Evolutionary conservation across 2,888 invertebrate genomes (phyloP), one percentile per base, ranked within the genome.

Genomic region (Sinodicranocentrus sp.): DNA sequence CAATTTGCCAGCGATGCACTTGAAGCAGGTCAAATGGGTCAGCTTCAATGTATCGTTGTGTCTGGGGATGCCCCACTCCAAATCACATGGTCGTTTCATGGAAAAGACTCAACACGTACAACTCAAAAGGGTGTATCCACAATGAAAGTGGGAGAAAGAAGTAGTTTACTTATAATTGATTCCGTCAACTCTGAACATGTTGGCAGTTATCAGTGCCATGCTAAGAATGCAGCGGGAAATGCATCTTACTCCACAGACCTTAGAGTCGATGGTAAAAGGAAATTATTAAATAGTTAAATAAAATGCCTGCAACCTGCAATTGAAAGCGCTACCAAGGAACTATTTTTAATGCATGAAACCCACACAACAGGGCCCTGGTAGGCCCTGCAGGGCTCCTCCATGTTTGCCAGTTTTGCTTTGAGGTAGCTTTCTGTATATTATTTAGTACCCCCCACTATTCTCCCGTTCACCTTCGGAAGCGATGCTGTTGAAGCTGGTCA

Each of bases 41-140:
- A 94, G 54, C 92, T 94, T 77, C 92, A 93, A 85, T 95, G 95
- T 91, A 92, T 93, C 87, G 92, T 94, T 86, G 93, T 93, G 89
- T 95, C 95, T 90, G 95, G 96, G 83, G 96, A 96, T 91, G 93
- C 94, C 89, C 96, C 96, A 0, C 92, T 96, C 85, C 93, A 92
- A 85, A 94, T 96, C 85, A 92, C 92, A 70, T 96, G 96, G 96
- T 93, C 93, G 89, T 94, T 95, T 90, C 94, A 95, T 90, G 93
- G 93, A 73, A 90, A 92, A 65, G 52, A 84, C 6, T 70, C 78
- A 17, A 70, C 83, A 1, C 43, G 73, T 13, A 79, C 68, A 17
- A 67, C 77, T 19, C 82, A 92, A 85, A 91, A 91, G 82, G 93
- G 94, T 63, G 91, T 94, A 54, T 91, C 92, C 10, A 91, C 92